Conservation (phyloP, 2,797 vertebrate species). For the Acanthiza pusilla region DNA sequence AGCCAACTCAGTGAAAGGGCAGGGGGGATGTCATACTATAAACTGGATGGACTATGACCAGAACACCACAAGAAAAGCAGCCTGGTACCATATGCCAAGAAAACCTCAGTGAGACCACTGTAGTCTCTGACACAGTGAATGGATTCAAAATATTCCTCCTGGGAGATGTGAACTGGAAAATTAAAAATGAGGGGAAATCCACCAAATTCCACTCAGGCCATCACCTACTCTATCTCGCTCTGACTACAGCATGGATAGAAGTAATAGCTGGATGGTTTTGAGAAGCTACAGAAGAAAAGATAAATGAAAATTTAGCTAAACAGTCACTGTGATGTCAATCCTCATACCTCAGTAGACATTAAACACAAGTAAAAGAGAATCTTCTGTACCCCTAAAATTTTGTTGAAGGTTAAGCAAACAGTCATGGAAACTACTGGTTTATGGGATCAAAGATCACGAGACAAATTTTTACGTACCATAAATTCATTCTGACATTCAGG, state of each 20-base stretch:
- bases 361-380: not conserved
- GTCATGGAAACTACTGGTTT: not conserved
- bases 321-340: not conserved
- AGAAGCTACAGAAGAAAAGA: not conserved
- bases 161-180: not conserved
- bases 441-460: not conserved
- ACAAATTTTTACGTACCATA: not conserved
- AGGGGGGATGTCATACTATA: accelerated
- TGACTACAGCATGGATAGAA: not conserved
- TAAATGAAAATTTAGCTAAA: not conserved
- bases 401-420: not conserved
- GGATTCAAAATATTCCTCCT: not conserved
- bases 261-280: not conserved
- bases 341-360: not conserved
- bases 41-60: not conserved
- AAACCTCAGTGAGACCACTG: not conserved
- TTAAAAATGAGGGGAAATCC: not conserved
- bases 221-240: not conserved
- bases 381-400: not conserved
- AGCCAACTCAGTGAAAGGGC: not conserved
- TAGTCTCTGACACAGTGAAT: not conserved
- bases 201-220: not conserved
- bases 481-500: not conserved
- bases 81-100: not conserved
- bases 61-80: not conserved